Base-by-base conservation (phyloP, 2,888 invertebrate species). In the Orthosia cruda region DNA sequence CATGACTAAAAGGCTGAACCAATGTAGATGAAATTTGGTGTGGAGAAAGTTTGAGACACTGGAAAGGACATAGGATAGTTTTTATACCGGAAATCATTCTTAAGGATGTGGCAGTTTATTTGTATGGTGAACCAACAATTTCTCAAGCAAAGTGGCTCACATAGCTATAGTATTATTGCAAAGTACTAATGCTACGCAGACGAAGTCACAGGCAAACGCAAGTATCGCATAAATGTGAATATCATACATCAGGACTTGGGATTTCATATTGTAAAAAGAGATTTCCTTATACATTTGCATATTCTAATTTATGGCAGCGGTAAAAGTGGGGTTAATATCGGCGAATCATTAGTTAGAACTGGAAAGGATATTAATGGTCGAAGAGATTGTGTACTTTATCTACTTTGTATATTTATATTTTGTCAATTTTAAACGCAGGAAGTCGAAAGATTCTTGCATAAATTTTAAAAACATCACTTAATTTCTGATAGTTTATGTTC, bases 211-310 rank as follows among this genome's bases (percentile, higher is more conserved):
- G 40, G 40, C 40, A 40, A 40, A 40, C 0, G 9, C 40, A 1
- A 9, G 40, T 40, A 40, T 40, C 9, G 40, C 9, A 9, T 9
- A 40, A 40, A 77, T 80, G 67, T 61, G 66, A 62, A 59, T 52
- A 23, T 47, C 66, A 67, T 74, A 73, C 66, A 61, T 77, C 63
- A 61, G 58, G 72, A 65, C 59, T 58, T 61, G 69, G 63, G 76
- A 61, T 77, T 77, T 64, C 40, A 77, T 72, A 58, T 62, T 69
- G 66, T 52, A 13, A 83, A 72, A 62, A 65, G 58, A 52, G 50
- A 20, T 82, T 85, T 82, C 85, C 85, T 82, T 70, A 58, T 49
- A 49, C 45, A 81, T 85, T 85, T 63, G 63, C 83, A 77, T 83
- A 83, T 71, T 82, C 47, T 59, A 72, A 85, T 85, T 82, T 77